Percentiles rank a stretch among this genome's conserved stretches.
These are phyloP conservation scores for Mesorhabditis belari DNA, from an alignment of 2,888 invertebrate species.

Conservation along the genomic window DNA sequence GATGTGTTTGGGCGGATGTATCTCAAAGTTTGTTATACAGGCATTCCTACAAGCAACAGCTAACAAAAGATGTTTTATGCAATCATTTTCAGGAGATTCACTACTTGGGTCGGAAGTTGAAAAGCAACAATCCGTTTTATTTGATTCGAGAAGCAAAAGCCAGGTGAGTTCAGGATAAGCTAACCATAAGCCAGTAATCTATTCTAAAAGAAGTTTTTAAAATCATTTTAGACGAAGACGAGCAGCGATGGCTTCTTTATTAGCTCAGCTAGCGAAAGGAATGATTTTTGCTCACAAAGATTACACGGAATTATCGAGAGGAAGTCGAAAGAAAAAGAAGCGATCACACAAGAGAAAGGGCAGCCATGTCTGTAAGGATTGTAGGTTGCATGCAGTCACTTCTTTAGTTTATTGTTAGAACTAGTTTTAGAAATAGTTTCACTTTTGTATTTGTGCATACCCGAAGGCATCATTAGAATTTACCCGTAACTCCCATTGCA, in stretches of 20 bases:
- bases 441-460: not conserved
- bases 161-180: slow-evolving; percentile 13
- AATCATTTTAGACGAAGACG: slow-evolving; percentile 33
- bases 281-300: slow-evolving; percentile 52
- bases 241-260: slow-evolving; percentile 48
- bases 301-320: slow-evolving; percentile 43
- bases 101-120: slow-evolving; percentile 49
- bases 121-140: slow-evolving; percentile 51
- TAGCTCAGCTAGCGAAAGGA: slow-evolving; percentile 49
- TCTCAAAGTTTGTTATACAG: slow-evolving; percentile 15
- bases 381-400: slow-evolving; percentile 4
- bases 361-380: slow-evolving; percentile 41
- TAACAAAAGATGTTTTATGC: too few species aligned
- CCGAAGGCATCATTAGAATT: too few species aligned
- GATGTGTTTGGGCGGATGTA: slow-evolving; percentile 52
- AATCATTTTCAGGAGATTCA: slow-evolving; percentile 41
- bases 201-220: not conserved
- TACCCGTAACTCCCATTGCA: too few species aligned
- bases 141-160: slow-evolving; percentile 50
- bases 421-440: not conserved
- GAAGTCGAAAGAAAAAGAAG: slow-evolving; percentile 35
- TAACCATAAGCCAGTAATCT: not conserved
- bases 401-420: not conserved
- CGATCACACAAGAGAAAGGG: slow-evolving; percentile 38
- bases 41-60: too few species aligned